phyloP scores from a whole-genome alignment of 2,888 invertebrate species.

The Geotrupes spiniger region DNA sequence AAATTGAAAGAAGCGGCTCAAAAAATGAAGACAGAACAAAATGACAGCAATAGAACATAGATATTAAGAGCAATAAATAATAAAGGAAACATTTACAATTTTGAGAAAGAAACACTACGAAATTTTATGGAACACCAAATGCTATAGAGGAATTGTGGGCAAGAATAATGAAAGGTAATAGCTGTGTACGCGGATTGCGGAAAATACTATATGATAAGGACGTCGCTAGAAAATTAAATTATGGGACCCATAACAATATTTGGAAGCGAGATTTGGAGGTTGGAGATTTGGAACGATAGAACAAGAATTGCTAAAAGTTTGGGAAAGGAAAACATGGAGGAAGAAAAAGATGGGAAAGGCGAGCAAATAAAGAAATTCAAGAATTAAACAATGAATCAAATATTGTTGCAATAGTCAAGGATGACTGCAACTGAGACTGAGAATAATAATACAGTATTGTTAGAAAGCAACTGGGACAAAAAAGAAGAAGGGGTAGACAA shows the following conservation, averaged over 20 bases:
- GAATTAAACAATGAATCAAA: not conserved
- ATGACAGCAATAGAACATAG: no score
- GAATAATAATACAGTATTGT: no score
- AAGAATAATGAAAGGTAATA: not conserved
- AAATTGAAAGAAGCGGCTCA: no score
- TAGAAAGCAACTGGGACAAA: no score
- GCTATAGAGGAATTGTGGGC: not conserved
- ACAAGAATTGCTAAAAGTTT: not conserved
- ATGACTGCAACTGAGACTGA: not conserved
- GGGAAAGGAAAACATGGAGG: not conserved
- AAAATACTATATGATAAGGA: not conserved
- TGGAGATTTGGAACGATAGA: not conserved
- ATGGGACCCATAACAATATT: not conserved
- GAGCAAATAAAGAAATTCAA: not conserved
- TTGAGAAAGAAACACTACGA: not conserved
- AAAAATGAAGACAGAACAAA: no score
- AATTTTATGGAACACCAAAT: slow-evolving; percentile 1
- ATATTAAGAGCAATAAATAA: no score
- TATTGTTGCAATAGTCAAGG: slow-evolving; percentile 1
- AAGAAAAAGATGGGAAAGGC: not conserved
- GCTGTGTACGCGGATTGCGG: not conserved
- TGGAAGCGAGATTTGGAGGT: not conserved
- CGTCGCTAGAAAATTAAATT: not conserved
- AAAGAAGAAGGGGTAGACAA: no score
- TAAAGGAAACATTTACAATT: not conserved